These are phyloP conservation scores for Cheilosia vernalis DNA, from an alignment of 2,888 invertebrate species.

Conservation along the genomic window DNA sequence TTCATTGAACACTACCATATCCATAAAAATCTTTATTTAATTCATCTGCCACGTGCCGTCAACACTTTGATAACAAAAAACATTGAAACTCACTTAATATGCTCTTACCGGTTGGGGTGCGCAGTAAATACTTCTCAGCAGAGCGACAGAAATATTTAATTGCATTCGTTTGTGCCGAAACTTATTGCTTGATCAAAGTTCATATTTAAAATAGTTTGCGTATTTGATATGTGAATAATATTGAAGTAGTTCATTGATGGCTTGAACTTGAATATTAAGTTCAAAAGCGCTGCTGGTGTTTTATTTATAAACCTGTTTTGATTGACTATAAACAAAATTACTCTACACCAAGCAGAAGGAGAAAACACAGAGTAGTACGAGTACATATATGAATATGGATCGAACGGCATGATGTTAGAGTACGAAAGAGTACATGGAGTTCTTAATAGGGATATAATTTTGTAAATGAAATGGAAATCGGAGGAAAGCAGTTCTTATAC, in stretches of 20 bases:
- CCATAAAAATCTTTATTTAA: slow-evolving; percentile 1
- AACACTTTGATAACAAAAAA: slow-evolving; percentile 27
- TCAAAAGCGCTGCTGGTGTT: too few relatives aligned
- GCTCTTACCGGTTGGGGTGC: neutral
- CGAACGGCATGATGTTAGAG: too few relatives aligned
- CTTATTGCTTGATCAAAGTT: slow-evolving; percentile 13
- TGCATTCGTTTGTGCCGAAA: slow-evolving; percentile 3
- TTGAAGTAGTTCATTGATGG: neutral
- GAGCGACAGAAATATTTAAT: neutral
- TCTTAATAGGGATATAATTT: too few relatives aligned
- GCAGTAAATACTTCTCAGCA: neutral
- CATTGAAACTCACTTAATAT: neutral
- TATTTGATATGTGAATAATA: slow-evolving; percentile 19
- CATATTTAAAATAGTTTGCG: neutral
- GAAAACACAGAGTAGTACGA: too few relatives aligned
- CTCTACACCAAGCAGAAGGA: too few relatives aligned
- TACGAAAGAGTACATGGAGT: too few relatives aligned
- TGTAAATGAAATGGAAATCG: too few relatives aligned
- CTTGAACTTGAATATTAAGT: neutral
- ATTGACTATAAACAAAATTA: too few relatives aligned
- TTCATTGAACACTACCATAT: slow-evolving; percentile 42
- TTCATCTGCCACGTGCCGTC: slow-evolving; percentile 20
- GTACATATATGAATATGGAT: too few relatives aligned
- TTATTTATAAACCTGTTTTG: too few relatives aligned
- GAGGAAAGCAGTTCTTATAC: too few relatives aligned